Evolutionary conservation across 2,113 vertebrate genomes (phyloP), one percentile per base, ranked within the genome.

Genomic region (Aldabrachelys gigantea): DNA sequence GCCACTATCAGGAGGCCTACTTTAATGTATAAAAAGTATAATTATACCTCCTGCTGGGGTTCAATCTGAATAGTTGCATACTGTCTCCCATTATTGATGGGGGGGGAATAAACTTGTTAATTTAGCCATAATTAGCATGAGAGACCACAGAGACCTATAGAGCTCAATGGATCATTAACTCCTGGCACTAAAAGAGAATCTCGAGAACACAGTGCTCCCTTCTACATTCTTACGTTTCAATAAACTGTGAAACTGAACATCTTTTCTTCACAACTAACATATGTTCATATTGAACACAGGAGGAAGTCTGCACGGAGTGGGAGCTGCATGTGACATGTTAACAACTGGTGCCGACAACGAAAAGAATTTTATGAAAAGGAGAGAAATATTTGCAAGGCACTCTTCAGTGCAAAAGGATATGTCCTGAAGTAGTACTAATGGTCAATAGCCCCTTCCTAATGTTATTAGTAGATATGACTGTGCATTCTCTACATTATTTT

Each of bases 401-500:
- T 92, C 85, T 49, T 78, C 79, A 69, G 89, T 88, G 84, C 72
- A 31, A 52, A 81, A 38, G 56, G 78, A 82, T 1, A 80, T 35
- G 94, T 38, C 47, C 89, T 75, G 5, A 16, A 53, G 91, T 4
- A 81, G 13, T 41, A 75, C 69, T 75, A 54, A 1, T 0, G n/a
- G 78, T 75, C 69, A 85, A 38, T 65, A 91, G 85, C 41, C 41
- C 5, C 16, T 4, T 24, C 25, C 2, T 1, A 0, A 19, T 72
- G 0, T 12, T 2, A 14, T 2, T 69, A 0, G 1, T 19, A 72
- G 29, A 38, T 1, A 2, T 41, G 84, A 65, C 1, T 1, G 2
- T 1, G 56, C 0, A 0, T 35, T 83, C 47, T 57, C 38, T 72
- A 25, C 6, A 47, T 80, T 62, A 1, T 35, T 89, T 93, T 56